Conservation (phyloP, 2,113 vertebrate genomes). For the Hemichromis elongatus region DNA sequence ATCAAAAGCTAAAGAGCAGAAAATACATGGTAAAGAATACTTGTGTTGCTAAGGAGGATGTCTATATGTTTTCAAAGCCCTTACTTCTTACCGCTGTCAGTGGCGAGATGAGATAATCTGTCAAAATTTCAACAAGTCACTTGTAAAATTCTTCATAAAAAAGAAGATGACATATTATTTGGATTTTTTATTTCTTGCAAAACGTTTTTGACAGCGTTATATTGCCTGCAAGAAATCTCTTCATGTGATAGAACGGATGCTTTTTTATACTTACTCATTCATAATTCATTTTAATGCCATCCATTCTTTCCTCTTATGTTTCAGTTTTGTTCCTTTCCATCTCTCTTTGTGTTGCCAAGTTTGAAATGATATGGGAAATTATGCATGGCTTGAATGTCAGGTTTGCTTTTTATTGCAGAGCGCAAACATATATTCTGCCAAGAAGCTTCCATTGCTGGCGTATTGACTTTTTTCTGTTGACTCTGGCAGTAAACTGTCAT, state of each 20-base stretch:
- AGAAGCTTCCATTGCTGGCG: background rate
- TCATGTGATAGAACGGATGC: background rate
- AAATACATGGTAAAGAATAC: background rate
- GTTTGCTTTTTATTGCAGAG: background rate
- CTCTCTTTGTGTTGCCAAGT: background rate
- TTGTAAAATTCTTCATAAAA: background rate
- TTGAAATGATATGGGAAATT: background rate
- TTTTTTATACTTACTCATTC: background rate
- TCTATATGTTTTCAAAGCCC: background rate
- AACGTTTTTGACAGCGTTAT: background rate
- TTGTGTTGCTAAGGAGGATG: background rate
- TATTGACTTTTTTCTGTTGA: constrained; percentile 5
- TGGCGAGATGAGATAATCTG: background rate
- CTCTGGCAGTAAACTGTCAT: constrained; percentile 15
- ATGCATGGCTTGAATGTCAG: background rate
- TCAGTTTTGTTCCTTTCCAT: background rate
- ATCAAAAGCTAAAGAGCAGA: background rate
- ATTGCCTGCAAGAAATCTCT: background rate
- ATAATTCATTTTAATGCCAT: background rate
- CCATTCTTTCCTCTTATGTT: background rate
- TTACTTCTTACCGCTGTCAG: background rate
- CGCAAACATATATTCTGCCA: background rate
- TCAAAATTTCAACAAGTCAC: background rate
- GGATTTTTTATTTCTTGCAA: background rate
- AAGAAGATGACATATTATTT: background rate